Evolutionary conservation across 2,113 vertebrate genomes (phyloP).

Genomic region (Rallus limicola): DNA sequence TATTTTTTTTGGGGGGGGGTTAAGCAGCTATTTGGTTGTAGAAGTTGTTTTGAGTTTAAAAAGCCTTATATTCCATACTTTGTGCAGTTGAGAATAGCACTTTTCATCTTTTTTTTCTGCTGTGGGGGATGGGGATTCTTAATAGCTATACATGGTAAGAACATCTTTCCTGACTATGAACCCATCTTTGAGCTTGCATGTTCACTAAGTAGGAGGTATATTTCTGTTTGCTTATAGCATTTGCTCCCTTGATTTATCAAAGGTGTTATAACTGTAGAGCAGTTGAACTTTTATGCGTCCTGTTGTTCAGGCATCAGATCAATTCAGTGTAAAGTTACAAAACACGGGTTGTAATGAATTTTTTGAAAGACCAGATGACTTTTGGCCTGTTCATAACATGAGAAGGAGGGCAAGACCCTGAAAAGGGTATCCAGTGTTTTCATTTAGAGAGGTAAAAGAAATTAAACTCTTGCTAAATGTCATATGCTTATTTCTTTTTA

Average conservation of each 20-base stretch:
- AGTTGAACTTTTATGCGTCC: background rate
- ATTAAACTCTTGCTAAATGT: background rate
- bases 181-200: background rate
- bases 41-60: background rate
- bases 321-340: background rate
- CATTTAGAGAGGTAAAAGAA: background rate
- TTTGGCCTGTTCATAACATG: background rate
- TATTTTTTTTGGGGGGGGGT: background rate
- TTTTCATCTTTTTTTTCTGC: background rate
- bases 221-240: background rate
- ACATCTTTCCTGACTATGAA: background rate
- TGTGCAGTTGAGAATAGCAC: background rate
- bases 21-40: background rate
- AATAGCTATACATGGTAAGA: background rate
- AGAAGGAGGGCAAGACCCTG: background rate
- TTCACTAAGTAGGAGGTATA: background rate
- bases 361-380: background rate
- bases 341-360: background rate
- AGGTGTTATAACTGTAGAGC: background rate
- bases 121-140: background rate
- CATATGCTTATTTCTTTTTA: background rate
- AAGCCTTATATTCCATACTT: background rate
- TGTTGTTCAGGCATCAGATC: background rate
- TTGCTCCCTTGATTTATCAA: background rate
- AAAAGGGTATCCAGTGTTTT: background rate